phyloP scores from a whole-genome alignment of 53 echinoderm and acorn worm genomes.

The Astropecten irregularis region DNA sequence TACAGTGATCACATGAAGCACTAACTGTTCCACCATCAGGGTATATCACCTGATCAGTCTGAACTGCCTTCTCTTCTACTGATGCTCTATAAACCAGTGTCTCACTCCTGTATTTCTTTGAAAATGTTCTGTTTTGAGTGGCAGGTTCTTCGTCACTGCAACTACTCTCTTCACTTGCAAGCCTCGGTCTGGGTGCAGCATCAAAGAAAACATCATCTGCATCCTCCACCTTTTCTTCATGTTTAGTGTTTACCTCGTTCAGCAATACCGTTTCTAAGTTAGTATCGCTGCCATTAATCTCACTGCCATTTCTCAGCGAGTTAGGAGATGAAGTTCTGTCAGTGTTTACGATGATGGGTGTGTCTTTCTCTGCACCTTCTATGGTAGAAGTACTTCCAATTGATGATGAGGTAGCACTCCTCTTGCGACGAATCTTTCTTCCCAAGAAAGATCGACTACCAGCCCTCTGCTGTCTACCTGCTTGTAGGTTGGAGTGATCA shows the following conservation, averaged over 20 bases:
- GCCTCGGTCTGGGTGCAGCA: neutral
- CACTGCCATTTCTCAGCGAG: neutral
- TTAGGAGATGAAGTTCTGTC: neutral
- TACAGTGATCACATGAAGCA: conserved; percentile 33
- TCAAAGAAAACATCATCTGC: conserved; percentile 7
- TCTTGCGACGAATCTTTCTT: conserved; percentile 19
- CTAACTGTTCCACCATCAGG: neutral
- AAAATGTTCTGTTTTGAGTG: neutral
- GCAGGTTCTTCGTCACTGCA: neutral
- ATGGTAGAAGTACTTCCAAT: neutral
- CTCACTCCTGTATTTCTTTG: neutral
- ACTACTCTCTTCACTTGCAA: conserved; percentile 15
- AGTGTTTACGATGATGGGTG: neutral
- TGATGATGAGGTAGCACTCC: conserved; percentile 3
- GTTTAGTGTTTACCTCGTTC: neutral
- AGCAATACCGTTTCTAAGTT: neutral
- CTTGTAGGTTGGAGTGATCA: neutral
- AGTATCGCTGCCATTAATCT: neutral
- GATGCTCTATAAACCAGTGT: neutral
- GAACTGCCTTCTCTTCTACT: conserved; percentile 27
- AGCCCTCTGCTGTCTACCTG: conserved; percentile 4
- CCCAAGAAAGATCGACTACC: conserved; percentile 34
- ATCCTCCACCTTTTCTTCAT: neutral
- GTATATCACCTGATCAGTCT: conserved; percentile 18
- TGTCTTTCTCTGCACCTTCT: conserved; percentile 7